A percentile compares a stretch with the other conserved stretches of the same genome.
These are phyloP conservation scores for Todiramphus chloris DNA, from an alignment of 2,113 vertebrate species.

Conservation along the genomic window DNA sequence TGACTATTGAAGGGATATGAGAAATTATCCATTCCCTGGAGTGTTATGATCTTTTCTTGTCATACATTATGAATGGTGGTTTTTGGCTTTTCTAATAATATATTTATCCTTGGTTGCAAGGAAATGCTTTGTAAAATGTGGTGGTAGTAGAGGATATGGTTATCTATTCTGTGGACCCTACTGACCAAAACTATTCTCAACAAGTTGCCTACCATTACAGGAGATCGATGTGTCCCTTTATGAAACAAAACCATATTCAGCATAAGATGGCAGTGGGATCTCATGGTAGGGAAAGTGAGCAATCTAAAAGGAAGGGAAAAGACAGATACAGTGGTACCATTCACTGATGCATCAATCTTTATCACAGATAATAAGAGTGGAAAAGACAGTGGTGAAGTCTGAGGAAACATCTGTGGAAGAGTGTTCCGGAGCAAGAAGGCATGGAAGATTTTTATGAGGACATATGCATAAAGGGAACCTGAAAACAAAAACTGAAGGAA, in stretches of 20 bases:
- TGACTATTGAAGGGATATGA: background rate
- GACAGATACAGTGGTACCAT: background rate
- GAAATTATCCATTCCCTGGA: background rate
- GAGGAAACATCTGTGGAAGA: background rate
- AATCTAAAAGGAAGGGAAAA: background rate
- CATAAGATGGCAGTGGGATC: background rate
- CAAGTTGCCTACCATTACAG: background rate
- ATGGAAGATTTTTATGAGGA: background rate
- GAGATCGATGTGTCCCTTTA: background rate
- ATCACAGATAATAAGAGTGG: background rate
- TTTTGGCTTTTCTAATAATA: background rate
- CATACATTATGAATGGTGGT: background rate
- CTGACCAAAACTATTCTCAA: background rate
- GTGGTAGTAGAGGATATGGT: background rate
- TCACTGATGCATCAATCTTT: background rate
- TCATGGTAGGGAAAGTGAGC: background rate
- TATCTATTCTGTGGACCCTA: background rate
- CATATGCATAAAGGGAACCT: background rate
- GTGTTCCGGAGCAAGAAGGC: background rate
- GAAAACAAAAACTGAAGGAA: background rate
- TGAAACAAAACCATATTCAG: background rate
- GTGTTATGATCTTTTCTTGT: background rate
- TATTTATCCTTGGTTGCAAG: background rate
- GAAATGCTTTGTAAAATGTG: background rate
- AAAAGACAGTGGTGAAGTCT: background rate